Base-by-base conservation (phyloP, 2,113 vertebrate species). In the Cebus imitator region DNA sequence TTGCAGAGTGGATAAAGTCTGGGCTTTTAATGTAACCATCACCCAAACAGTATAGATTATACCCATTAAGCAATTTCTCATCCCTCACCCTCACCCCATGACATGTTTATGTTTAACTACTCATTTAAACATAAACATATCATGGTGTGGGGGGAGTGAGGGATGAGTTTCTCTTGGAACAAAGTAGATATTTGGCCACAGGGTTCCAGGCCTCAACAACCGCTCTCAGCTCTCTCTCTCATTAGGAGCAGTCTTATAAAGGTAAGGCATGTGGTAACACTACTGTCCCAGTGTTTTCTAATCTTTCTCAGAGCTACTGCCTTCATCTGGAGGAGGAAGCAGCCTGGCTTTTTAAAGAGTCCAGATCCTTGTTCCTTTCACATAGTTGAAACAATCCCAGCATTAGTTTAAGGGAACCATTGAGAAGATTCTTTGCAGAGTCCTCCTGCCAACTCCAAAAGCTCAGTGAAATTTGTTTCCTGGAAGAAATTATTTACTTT, bases 401-500 rank as follows among this genome's bases (percentile, higher is more conserved):
- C 43, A 78, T 97, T 91, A 80, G 45, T 97, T 90, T 93, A 87
- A 95, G 72, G 48, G 81, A 92, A 48, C 70, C 88, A 91, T 43
- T 97, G 95, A 82, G 95, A 96, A 94, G 52, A 25, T 88, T 95
- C 16, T 96, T 96, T 86, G 20, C 27, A 80, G 82, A 85, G 72
- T 81, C 43, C 86, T 1, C 43, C 82, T 1, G 11, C 78, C 89
- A 94, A 66, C 94, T 97, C 82, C 43, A 97, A 91, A 94, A 96
- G 45, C 37, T 82, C 86, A 97, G 68, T 87, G 93, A 97, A 95
- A 90, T 92, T 97, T 91, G 55, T 97, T 94, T 96, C 91, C 95
- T 97, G 86, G 80, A 94, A 96, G 68, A 52, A 52, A 23, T 94
- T 94, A 50, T 97, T 97, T 97, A 89, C 68, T 94, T 96, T 94